phyloP scores from a whole-genome alignment of 2,113 vertebrate genomes.

The Leiothrix lutea region DNA sequence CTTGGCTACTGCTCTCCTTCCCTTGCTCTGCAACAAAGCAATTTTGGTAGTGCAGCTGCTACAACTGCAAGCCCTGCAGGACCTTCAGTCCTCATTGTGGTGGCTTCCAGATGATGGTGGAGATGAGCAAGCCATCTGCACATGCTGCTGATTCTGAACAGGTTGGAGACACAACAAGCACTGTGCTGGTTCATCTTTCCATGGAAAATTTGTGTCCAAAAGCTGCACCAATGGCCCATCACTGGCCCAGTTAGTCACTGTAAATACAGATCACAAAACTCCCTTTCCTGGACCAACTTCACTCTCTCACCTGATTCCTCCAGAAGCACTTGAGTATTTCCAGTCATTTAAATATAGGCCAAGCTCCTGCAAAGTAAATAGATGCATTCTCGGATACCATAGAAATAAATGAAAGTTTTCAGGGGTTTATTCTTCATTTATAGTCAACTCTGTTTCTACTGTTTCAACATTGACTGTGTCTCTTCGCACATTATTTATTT shows the following conservation, averaged over 20 bases:
- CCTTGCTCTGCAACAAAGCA: background rate
- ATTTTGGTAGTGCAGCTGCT: background rate
- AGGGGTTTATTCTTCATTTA: background rate
- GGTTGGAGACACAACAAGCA: background rate
- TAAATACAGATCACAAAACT: background rate
- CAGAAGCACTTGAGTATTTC: background rate
- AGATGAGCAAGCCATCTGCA: background rate
- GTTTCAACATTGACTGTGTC: background rate
- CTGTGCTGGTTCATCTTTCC: rapidly evolving
- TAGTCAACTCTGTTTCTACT: background rate
- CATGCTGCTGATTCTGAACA: background rate
- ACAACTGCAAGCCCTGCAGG: background rate
- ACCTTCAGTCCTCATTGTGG: background rate
- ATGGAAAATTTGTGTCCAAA: background rate
- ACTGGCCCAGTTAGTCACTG: background rate
- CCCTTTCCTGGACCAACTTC: background rate
- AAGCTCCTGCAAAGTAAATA: background rate
- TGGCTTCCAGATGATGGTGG: background rate
- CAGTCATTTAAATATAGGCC: background rate
- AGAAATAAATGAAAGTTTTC: background rate
- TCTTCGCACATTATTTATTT: background rate
- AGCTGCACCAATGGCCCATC: background rate
- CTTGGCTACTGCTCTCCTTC: background rate
- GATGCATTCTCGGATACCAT: background rate
- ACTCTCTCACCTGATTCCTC: background rate